Conservation (phyloP, 2,797 vertebrate species). For the Todus mexicanus region DNA sequence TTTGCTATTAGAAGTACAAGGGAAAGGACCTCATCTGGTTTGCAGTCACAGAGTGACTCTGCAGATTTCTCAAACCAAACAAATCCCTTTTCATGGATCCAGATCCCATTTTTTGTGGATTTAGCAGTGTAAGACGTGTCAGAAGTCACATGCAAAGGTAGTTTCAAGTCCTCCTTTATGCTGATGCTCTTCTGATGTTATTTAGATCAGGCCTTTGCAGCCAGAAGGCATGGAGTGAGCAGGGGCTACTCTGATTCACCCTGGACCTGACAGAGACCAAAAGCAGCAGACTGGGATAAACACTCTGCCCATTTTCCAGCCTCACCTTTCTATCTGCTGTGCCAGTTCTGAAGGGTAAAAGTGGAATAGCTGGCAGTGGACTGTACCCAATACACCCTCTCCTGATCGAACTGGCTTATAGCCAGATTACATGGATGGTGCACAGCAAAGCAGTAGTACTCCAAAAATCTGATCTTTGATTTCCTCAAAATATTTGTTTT, state of each 20-base stretch:
- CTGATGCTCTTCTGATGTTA: not conserved
- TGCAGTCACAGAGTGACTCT: not conserved
- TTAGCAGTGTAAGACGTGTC: not conserved
- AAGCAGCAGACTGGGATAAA: not conserved
- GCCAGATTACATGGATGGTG: rapidly evolving
- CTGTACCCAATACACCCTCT: not conserved
- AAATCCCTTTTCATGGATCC: not conserved
- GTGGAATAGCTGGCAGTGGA: not conserved
- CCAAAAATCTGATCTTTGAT: not conserved
- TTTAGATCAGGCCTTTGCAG: not conserved
- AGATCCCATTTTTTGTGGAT: not conserved
- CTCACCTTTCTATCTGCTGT: not conserved
- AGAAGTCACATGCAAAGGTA: not conserved
- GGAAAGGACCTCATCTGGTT: not conserved
- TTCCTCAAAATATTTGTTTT: not conserved
- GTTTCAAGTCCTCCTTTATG: not conserved
- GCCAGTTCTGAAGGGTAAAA: not conserved
- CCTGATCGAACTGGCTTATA: not conserved
- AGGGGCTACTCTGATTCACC: rapidly evolving
- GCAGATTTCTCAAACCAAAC: not conserved
- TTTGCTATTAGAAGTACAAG: not conserved
- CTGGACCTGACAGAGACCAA: not conserved
- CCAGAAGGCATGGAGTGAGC: not conserved
- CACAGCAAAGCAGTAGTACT: not conserved
- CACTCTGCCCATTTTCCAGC: not conserved